Conservation (phyloP, 2,888 invertebrate species). For the Plagodis pulveraria region DNA sequence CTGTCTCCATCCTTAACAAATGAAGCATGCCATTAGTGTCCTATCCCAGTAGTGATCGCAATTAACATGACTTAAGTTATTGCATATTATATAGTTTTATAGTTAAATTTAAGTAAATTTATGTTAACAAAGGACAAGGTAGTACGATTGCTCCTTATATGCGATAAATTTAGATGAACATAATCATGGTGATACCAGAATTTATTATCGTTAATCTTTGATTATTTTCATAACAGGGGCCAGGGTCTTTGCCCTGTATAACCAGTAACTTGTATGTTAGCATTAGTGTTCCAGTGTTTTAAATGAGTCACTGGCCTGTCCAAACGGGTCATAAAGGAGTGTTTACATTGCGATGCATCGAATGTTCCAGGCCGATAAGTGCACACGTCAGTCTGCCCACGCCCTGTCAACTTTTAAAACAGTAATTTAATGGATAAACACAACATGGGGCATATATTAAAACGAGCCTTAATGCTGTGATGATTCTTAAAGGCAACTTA, state of each 20-base stretch:
- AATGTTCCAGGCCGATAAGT: slow-evolving; percentile 38
- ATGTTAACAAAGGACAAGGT: too few species aligned
- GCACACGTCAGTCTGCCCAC: slow-evolving; percentile 45
- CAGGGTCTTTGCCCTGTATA: too few species aligned
- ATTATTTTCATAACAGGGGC: slow-evolving; percentile 1
- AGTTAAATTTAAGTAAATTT: too few species aligned
- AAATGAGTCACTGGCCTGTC: slow-evolving; percentile 28
- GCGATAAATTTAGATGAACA: too few species aligned
- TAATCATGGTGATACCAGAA: too few species aligned
- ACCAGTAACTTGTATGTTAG: slow-evolving; percentile 21
- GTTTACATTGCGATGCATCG: slow-evolving; percentile 38
- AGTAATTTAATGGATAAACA: slow-evolving; percentile 31
- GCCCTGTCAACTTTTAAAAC: slow-evolving; percentile 41
- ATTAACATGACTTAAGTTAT: too few species aligned
- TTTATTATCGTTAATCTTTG: too few species aligned
- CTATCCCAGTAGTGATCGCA: too few species aligned
- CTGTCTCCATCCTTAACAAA: too few species aligned
- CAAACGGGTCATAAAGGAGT: slow-evolving; percentile 36
- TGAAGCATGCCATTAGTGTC: too few species aligned
- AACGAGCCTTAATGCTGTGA: slow-evolving; percentile 19
- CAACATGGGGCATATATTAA: slow-evolving; percentile 30
- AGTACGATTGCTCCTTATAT: too few species aligned
- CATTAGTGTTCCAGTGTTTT: slow-evolving; percentile 23
- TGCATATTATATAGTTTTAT: too few species aligned
- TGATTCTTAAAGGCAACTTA: slow-evolving; percentile 17